These are phyloP conservation scores for Vollenhovia emeryi DNA, from an alignment of 1,140 invertebrate genomes.

Conservation along the genomic window DNA sequence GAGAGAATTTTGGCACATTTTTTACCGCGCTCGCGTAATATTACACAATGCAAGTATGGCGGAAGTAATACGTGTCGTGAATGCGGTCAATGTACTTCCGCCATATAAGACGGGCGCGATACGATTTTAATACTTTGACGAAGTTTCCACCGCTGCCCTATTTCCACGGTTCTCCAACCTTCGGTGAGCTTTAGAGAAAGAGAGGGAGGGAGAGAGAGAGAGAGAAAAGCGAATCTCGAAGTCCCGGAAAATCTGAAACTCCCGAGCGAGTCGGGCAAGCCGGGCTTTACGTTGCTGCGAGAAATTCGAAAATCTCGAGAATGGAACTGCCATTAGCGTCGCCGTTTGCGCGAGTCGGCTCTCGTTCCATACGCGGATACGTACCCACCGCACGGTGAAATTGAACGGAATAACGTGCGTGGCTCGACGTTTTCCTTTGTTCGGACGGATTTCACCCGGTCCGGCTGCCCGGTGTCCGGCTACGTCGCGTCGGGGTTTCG, in stretches of 20 bases:
- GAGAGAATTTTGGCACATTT: background rate
- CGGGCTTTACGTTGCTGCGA: constrained; percentile 43
- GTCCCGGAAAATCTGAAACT: constrained; percentile 58
- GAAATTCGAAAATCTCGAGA: constrained; percentile 73
- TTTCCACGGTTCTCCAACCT: constrained; percentile 17
- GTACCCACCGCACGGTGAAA: constrained; percentile 62
- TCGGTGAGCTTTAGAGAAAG: constrained; percentile 3
- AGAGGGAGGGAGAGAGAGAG: background rate
- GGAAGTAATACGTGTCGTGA: constrained; percentile 33
- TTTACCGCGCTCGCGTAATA: background rate
- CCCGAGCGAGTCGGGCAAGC: constrained; percentile 20
- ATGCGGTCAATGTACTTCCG: constrained; percentile 22
- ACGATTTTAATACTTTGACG: constrained; percentile 58
- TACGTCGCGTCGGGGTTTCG: constrained; percentile 69
- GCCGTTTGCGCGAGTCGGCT: constrained; percentile 35
- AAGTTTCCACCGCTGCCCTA: constrained; percentile 63
- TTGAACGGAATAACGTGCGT: constrained; percentile 73
- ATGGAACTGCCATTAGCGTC: constrained; percentile 67
- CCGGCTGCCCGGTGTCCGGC: constrained; percentile 52
- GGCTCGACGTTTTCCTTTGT: constrained; percentile 70
- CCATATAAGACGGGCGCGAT: constrained; percentile 15
- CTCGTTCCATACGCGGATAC: constrained; percentile 46
- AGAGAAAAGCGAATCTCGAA: constrained; percentile 48
- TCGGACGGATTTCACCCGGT: constrained; percentile 64
- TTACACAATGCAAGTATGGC: background rate